A percentile compares a stretch with the other conserved stretches of the same genome.
Evolutionary conservation across 2,797 vertebrate genomes (phyloP).

Genomic region (Poeciliopsis gracilis): DNA sequence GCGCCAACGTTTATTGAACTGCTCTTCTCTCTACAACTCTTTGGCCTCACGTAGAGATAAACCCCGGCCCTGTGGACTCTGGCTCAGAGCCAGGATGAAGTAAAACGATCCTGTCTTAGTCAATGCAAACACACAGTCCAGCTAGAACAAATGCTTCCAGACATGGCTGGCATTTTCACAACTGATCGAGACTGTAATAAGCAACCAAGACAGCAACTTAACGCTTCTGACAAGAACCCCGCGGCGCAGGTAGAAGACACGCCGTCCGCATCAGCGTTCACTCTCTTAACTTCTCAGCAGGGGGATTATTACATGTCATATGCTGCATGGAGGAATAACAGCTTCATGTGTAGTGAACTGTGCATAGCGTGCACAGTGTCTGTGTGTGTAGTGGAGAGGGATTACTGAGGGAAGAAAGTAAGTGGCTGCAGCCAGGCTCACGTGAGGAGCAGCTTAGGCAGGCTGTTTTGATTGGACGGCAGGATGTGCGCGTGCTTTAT

Average conservation of each 20-base stretch:
- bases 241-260: not conserved
- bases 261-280: constrained; percentile 9
- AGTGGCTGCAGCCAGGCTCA: constrained; percentile 63
- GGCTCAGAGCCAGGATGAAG: constrained; percentile 36
- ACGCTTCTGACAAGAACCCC: not conserved
- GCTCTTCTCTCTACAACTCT: constrained; percentile 3
- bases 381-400: not conserved
- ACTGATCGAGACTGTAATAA: constrained; percentile 38
- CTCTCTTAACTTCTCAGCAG: constrained; percentile 11
- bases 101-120: constrained; percentile 45
- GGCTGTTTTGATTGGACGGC: constrained; percentile 66
- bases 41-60: constrained; percentile 29
- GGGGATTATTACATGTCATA: constrained; percentile 37
- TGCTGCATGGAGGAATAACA: constrained; percentile 32
- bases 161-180: constrained; percentile 52
- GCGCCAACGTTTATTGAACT: constrained; percentile 24
- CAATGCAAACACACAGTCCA: constrained; percentile 52
- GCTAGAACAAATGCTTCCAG: constrained; percentile 47
- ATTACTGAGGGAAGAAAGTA: constrained; percentile 34
- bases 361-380: constrained; percentile 5
- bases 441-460: constrained; percentile 64
- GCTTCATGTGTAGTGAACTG: constrained; percentile 1
- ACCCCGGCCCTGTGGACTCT: constrained; percentile 26
- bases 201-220: not conserved
- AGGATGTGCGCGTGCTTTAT: constrained; percentile 42